Evolutionary conservation across 2,113 vertebrate species (phyloP), one percentile per base, ranked within the genome.

Genomic region (Trematomus loennbergii): DNA sequence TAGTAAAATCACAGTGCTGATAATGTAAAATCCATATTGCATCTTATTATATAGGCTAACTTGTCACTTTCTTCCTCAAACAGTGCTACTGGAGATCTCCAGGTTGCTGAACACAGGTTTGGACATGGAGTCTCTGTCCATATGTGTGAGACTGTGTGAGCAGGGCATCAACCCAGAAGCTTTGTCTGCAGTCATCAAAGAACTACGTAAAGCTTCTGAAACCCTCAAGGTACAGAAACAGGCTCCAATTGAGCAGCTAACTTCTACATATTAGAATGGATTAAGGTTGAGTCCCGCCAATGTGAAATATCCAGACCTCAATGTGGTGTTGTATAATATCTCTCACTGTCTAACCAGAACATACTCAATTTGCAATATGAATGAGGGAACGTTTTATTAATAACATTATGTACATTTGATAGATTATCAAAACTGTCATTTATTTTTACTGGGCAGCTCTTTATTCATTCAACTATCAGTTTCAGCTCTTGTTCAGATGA

Each of bases 101-200:
- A 96, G 96, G 84, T 94, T 99, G 92, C 91, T 99, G 55, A 99
- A 99, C 89, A 99, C 98, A 45, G 98, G 98, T 17, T 92, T 99
- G 92, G 98, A 99, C 85, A 96, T 99, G 97, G 98, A 99, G 93
- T 99, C 98, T 0, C 79, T 99, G 58, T 98, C 98, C 22, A 99
- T 99, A 86, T 99, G 98, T 89, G 98, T 99, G 13, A 93, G 98
- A 22, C 96, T 99, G 61, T 99, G 98, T 90, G 98, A 99, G 76
- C 98, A 99, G 92, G 98, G 97, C 5, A 99, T 99, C 93, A 99
- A 99, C 82, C 98, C 98, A 40, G 98, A 99, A 90, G 98, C 98
- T 0, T 90, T 99, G 18, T 98, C 97, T 0, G 96, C 97, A 0
- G 98, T 99, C 58, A 99, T 99, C 89, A 99, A 98, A 88, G 97